Percentiles rank a stretch among this genome's conserved stretches.
Evolutionary conservation across 2,888 invertebrate genomes (phyloP).

Genomic region (Catocala sponsa): DNA sequence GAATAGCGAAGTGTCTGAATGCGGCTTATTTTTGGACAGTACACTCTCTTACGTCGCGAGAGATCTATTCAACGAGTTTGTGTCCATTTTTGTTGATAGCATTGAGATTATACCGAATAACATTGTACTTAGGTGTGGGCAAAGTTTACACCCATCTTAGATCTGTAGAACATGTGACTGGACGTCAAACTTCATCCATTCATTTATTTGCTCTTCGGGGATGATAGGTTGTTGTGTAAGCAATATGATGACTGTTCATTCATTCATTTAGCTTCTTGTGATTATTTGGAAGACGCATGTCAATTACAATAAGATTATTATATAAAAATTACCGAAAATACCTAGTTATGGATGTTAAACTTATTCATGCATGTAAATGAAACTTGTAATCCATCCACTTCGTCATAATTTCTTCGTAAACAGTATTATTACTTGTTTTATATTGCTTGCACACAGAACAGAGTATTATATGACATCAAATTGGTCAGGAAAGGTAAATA

Average conservation of each 20-base stretch:
- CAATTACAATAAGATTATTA: conserved; percentile 70
- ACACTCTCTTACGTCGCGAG: conserved; percentile 57
- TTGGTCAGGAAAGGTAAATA: conserved; percentile 62
- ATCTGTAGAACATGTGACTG: conserved; percentile 58
- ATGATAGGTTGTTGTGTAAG: conserved; percentile 70
- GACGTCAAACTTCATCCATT: conserved; percentile 57
- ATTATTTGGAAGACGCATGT: conserved; percentile 64
- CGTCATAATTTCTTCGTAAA: conserved; percentile 54
- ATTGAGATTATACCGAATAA: conserved; percentile 65
- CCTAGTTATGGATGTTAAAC: conserved; percentile 45
- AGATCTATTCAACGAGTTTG: conserved; percentile 53
- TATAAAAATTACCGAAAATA: conserved; percentile 46
- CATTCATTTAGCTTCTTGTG: conserved; percentile 43
- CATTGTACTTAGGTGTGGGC: conserved; percentile 71
- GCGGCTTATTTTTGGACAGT: conserved; percentile 57
- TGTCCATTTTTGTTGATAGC: conserved; percentile 67
- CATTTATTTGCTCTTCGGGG: conserved; percentile 60
- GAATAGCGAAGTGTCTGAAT: conserved; percentile 58
- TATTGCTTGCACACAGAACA: conserved; percentile 78
- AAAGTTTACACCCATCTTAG: conserved; percentile 56
- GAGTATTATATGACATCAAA: conserved; percentile 56
- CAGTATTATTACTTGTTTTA: conserved; percentile 77
- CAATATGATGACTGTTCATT: conserved; percentile 62
- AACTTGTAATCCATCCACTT: conserved; percentile 63
- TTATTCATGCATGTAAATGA: conserved; percentile 51